Evolutionary conservation across 2,113 vertebrate genomes (phyloP), one percentile per base, ranked within the genome.

Genomic region (Perca flavescens): DNA sequence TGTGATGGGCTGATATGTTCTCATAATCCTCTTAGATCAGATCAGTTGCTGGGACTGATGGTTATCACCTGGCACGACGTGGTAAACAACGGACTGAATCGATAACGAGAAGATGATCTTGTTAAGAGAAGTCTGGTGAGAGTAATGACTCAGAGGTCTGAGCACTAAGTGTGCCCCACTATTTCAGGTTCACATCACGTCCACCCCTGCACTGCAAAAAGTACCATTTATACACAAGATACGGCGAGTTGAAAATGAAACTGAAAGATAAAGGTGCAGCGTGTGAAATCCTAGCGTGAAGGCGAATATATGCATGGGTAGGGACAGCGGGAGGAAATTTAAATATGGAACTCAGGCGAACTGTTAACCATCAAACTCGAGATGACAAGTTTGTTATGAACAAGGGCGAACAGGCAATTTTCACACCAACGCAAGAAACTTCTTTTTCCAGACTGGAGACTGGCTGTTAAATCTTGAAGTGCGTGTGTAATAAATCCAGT

Each of bases 331-430:
- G 77, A 85, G 77, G 58, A 73, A 58, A 84, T 88, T n/a, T 82
- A 47, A 88, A 89, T 83, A 68, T 28, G 82, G 69, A 86, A 84
- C 54, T 82, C 72, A 58, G 62, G 61, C 50, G 19, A 78, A 88
- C 81, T 79, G 79, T 78, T 84, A 79, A 84, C 75, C 75, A 79
- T 84, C 84, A 87, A 91, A 87, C 75, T 87, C 25, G 5, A 88
- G 82, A 88, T 87, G 89, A 89, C 81, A 88, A 80, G 87, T 86
- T 90, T 86, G 84, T 82, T 85, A 62, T 54, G 84, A 85, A 79
- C 68, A 83, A 82, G 86, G 82, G 71, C 81, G 86, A 89, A 86
- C 79, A 69, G 63, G 74, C 78, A 80, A 82, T 88, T 91, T 88
- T 86, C 82, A 65, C 88, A 69, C 74, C 63, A 40, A 74, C 34